phyloP scores from a whole-genome alignment of 2,888 invertebrate species.

The Agrotis ipsilon region DNA sequence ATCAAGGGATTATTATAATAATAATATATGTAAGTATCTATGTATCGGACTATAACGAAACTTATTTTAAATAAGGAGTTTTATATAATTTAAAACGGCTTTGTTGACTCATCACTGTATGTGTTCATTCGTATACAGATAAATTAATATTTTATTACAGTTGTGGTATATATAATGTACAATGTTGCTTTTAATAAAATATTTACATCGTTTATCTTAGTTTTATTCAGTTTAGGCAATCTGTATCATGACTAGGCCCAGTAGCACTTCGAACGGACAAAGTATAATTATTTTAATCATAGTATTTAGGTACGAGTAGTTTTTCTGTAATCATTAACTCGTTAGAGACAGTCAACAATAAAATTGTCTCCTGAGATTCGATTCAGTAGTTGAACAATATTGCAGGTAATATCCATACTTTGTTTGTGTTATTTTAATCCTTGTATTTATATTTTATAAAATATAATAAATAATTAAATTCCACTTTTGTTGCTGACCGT shows the following conservation, averaged over 20 bases:
- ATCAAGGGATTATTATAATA: slow-evolving; percentile 10
- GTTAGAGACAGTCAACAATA: not conserved
- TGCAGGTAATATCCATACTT: no score
- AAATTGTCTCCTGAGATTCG: not conserved
- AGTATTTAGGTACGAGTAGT: not conserved
- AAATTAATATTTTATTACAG: slow-evolving; percentile 61
- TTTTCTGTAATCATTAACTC: not conserved
- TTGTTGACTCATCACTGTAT: slow-evolving; percentile 49
- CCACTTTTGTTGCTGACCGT: not conserved
- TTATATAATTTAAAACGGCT: slow-evolving; percentile 31
- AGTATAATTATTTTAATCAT: not conserved
- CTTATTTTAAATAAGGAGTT: slow-evolving; percentile 32
- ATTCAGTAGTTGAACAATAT: not conserved
- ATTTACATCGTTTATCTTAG: slow-evolving; percentile 55
- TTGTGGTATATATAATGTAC: slow-evolving; percentile 66
- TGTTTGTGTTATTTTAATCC: not conserved
- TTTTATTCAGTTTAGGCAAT: slow-evolving; percentile 22
- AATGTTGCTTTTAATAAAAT: slow-evolving; percentile 65
- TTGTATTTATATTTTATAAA: no score
- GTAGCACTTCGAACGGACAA: not conserved
- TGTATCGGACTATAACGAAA: slow-evolving; percentile 4
- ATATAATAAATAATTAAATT: no score
- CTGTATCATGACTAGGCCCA: not conserved
- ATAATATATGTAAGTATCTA: slow-evolving; percentile 9
- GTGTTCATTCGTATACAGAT: slow-evolving; percentile 59